Evolutionary conservation across 2,888 invertebrate species (phyloP), one percentile per base, ranked within the genome.

Genomic region (Tethea ocularis): DNA sequence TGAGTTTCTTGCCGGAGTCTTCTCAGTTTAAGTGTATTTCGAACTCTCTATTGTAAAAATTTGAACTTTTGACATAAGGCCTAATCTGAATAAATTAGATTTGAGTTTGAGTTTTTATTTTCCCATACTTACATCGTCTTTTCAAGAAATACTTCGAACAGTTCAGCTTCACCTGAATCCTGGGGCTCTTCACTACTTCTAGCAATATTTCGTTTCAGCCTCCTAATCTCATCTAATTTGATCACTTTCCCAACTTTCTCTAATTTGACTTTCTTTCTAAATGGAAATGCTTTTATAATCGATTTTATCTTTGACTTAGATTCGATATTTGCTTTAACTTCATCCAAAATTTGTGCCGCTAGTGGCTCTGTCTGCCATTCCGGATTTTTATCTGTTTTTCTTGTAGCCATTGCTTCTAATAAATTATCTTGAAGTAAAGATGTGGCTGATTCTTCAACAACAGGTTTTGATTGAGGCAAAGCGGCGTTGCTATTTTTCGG

Each of bases 311-410:
- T 36, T 56, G 78, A 86, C 0, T 79, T 68, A 38, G 83, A 84
- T 7, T 86, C 75, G 10, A 87, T 67, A 59, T 88, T 83, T 0
- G 88, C 88, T 74, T 79, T 84, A 0, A 89, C 80, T 66, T 90
- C 91, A 15, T 90, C 82, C 15, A 90, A 58, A 8, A 87, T 74
- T 24, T 82, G 73, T 13, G 63, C 58, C 5, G 88, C 71, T n/a
- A 91, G 57, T 1, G 83, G 76, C 59, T 82, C 79, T 0, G 88
- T 89, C 64, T 88, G 82, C 92, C 91, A 92, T 2, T 76, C 74
- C 0, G 80, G 78, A 1, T 62, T 66, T 4, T 36, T 58, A 13
- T 66, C 67, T 0, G 61, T 63, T 24, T 69, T 67, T 15, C 51
- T 56, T 46, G 65, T 57, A 51, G 54, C 51, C 53, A 59, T 29